Evolutionary conservation across 2,888 invertebrate species (phyloP), one percentile per base, ranked within the genome.

Genomic region (Frankliniella fusca): DNA sequence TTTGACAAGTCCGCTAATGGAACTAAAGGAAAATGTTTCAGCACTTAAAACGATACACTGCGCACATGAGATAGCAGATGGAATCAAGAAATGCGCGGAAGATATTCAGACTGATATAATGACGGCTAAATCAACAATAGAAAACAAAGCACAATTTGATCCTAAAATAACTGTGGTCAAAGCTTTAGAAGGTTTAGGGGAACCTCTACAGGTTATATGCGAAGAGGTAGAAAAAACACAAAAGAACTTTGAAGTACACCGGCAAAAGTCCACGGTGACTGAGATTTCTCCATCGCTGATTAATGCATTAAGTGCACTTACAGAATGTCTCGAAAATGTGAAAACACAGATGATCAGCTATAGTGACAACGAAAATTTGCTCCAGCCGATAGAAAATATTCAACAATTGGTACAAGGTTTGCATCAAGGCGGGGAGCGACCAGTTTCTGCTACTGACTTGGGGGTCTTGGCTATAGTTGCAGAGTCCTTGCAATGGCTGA

Each of bases 1-100:
- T 15, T 83, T 85, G n/a, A 84, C 70, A 8, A 2, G 11, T 1
- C 70, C 70, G 0, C 27, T 76, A 5, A 76, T 27, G 27, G 70
- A 76, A 76, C 27, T 76, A 27, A 23, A 12, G 27, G 23, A n/a
- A 11, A 76, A 23, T 23, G 70, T 76, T 8, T 9, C 70, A 27
- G 23, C 23, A 5, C 70, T 76, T 23, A 23, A 76, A 76, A 76
- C n/a, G 8, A 1, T 12, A 9, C 12, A 23, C 8, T 27, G 70
- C 23, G 70, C 27, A 10, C 27, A 76, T 9, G 70, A 76, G 8
- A 76, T 76, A 27, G 23, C 70, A 9, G 12, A 76, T 27, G 70
- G 27, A 12, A 76, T 76, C 23, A 76, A 27, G 23, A n/a, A 76
- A 23, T 76, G 70, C 27, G 70, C 27, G 8, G 0, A 27, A 1